Conservation (phyloP, 2,888 invertebrate species). For the Geotrupes spiniger region DNA sequence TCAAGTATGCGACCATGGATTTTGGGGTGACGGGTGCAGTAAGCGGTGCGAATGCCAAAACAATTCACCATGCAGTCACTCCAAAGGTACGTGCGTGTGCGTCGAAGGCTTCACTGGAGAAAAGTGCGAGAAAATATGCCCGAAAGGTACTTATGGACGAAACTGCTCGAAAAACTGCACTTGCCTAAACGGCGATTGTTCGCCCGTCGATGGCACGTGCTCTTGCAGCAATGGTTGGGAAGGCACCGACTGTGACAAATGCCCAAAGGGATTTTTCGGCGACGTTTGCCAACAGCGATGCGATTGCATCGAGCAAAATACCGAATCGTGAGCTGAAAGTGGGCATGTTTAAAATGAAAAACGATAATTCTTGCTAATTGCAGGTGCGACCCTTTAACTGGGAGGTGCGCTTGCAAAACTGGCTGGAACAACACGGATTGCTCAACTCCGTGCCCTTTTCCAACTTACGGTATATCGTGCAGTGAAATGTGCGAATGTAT, state of each 20-base stretch:
- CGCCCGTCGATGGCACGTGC: slow-evolving; percentile 73
- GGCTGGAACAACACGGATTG: slow-evolving; percentile 80
- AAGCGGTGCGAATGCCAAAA: too few species aligned
- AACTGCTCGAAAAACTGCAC: neutral
- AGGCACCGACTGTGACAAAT: too few species aligned
- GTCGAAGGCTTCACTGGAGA: slow-evolving; percentile 57
- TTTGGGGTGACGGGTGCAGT: too few species aligned
- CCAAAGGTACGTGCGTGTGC: too few species aligned
- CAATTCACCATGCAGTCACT: too few species aligned
- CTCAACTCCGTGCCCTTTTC: slow-evolving; percentile 59
- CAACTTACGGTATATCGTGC: slow-evolving; percentile 57
- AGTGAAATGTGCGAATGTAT: slow-evolving; percentile 55
- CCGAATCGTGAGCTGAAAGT: too few species aligned
- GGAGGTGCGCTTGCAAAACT: slow-evolving; percentile 74
- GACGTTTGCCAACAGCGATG: too few species aligned
- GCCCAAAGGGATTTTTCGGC: too few species aligned
- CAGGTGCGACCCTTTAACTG: slow-evolving; percentile 75
- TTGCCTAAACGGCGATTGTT: slow-evolving; percentile 74
- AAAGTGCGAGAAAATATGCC: slow-evolving; percentile 82
- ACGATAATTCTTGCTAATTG: slow-evolving; percentile 38
- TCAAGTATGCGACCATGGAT: too few species aligned
- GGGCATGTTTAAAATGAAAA: too few species aligned
- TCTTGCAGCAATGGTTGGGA: slow-evolving; percentile 40
- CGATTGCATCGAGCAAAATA: too few species aligned
- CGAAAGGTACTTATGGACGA: neutral